Evolutionary conservation across 2,797 vertebrate species (phyloP).

Genomic region (Schizothorax lantsangensis): DNA sequence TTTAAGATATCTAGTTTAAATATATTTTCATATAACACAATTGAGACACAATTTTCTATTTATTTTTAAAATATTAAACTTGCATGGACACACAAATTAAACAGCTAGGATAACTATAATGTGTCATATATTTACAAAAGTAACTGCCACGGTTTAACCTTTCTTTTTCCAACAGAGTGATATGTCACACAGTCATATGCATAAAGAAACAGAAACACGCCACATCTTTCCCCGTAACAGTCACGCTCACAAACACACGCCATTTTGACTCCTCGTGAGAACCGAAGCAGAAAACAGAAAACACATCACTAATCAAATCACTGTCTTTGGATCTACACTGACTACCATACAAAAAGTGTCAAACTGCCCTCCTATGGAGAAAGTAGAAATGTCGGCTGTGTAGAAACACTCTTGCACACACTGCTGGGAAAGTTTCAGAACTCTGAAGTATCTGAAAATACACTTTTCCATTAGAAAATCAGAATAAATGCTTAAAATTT

Average conservation of each 20-base stretch:
- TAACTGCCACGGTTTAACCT: slow-evolving; percentile 49
- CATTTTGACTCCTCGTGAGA: slow-evolving; percentile 42
- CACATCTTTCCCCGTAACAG: slow-evolving; percentile 17
- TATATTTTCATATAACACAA: slow-evolving; percentile 80
- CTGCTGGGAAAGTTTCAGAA: slow-evolving; percentile 48
- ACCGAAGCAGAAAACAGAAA: slow-evolving; percentile 61
- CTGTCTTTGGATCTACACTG: slow-evolving; percentile 50
- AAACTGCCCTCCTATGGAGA: slow-evolving; percentile 70
- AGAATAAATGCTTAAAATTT: slow-evolving; percentile 21
- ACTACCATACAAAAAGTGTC: slow-evolving; percentile 81
- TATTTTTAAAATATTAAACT: slow-evolving; percentile 74
- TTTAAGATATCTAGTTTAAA: slow-evolving; percentile 65
- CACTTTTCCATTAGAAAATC: slow-evolving; percentile 31
- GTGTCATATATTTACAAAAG: slow-evolving; percentile 70
- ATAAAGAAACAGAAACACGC: slow-evolving; percentile 28
- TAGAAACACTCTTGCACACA: slow-evolving; percentile 60
- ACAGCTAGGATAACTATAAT: slow-evolving; percentile 71
- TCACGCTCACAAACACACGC: slow-evolving; percentile 31
- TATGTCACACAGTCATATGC: slow-evolving; percentile 43
- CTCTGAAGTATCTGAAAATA: slow-evolving; percentile 40
- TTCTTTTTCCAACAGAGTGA: slow-evolving; percentile 51
- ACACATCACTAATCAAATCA: slow-evolving; percentile 56
- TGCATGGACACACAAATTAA: slow-evolving; percentile 79
- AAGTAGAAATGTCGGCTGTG: slow-evolving; percentile 59
- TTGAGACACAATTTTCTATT: slow-evolving; percentile 64